Evolutionary conservation across 2,888 invertebrate species (phyloP), one percentile per base, ranked within the genome.

Genomic region (Ormyrus rosae): DNA sequence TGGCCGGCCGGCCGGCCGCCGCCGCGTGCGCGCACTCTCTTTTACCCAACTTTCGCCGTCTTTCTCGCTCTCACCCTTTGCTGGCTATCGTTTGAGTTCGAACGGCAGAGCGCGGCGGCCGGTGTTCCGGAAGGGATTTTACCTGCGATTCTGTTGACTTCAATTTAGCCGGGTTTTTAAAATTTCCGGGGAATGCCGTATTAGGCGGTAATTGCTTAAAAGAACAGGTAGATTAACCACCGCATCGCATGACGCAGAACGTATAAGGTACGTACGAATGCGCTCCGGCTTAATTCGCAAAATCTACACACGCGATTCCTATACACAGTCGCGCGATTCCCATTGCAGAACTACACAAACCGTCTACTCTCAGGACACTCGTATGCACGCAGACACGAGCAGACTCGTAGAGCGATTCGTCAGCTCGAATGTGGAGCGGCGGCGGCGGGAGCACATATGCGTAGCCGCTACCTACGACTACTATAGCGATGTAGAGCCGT

Each of bases 1-100:
- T 88, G 90, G 89, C 83, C 83, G 82, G 82, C 10, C 11, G 51
- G 48, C 48, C 58, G 19, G 11, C 8, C n/a, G 50, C 8, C n/a
- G 50, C 64, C 10, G 10, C 51, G 13, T 7, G 19, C 56, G 45
- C 46, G n/a, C 19, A 58, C 60, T 75, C 67, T 68, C 75, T 64
- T 76, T 73, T 72, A 53, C 53, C 46, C 58, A 63, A 50, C 64
- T 74, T 69, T 69, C 63, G 9, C 64, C 46, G 34, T 34, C 34
- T 34, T 34, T 34, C 34, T 34, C 34, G 34, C 34, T 34, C 34
- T 34, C 34, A 34, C 34, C 34, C 34, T 34, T 34, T 34, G 34
- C 34, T 4, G 34, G 34, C 34, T 34, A 4, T 3, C 34, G 34
- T 34, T 34, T 4, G 34, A 34, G 34, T 4, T 34, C 34, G 34